These are phyloP conservation scores for Penelope pileata DNA, from an alignment of 2,113 vertebrate species.

Conservation along the genomic window DNA sequence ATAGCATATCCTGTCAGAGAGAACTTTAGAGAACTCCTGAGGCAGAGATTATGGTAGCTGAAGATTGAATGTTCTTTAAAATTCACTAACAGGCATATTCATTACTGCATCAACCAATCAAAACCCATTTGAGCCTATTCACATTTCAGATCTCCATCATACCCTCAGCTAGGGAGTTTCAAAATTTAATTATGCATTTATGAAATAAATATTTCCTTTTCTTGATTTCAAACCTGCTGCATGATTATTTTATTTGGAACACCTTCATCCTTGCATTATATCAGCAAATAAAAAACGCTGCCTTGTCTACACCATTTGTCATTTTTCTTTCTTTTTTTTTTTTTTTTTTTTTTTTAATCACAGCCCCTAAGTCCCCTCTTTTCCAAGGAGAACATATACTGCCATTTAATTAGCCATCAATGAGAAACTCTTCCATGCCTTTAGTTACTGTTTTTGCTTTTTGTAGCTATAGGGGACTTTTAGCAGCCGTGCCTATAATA, in stretches of 20 bases:
- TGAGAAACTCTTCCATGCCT: neutral
- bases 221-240: neutral
- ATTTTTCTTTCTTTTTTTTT: neutral
- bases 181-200: neutral
- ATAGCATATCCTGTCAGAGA: neutral
- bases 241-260: neutral
- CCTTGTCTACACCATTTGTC: neutral
- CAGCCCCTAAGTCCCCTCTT: neutral
- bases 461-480: neutral
- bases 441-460: neutral
- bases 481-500: neutral
- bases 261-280: fast-evolving
- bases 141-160: neutral
- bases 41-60: neutral
- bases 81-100: neutral
- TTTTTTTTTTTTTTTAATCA: too few relatives aligned
- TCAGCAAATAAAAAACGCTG: neutral
- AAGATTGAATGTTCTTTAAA: neutral
- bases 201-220: neutral
- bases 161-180: neutral
- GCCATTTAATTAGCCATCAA: neutral
- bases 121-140: neutral
- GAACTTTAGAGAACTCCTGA: neutral
- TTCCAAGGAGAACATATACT: neutral
- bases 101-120: neutral